Evolutionary conservation across 2,797 vertebrate species (phyloP).

Genomic region (Megaceryle alcyon): DNA sequence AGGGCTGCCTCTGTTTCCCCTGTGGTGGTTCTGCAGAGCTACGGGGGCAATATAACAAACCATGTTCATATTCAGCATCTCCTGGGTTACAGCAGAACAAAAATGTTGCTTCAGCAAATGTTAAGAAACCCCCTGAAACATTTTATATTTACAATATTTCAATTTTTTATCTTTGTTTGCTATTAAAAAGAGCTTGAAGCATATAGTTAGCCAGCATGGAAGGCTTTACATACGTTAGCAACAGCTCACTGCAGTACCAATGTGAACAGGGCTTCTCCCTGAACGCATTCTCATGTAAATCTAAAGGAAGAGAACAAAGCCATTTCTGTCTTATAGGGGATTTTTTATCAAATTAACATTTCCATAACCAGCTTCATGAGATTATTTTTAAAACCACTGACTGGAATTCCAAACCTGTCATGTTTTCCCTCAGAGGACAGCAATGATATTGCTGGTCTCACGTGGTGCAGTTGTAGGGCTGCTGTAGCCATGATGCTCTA

Average conservation of each 20-base stretch:
- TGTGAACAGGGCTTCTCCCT: neutral
- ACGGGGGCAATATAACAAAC: rapidly evolving
- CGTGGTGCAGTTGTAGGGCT: rapidly evolving
- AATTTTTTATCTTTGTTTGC: neutral
- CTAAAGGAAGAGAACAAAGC: neutral
- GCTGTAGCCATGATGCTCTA: neutral
- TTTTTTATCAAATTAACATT: neutral
- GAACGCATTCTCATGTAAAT: neutral
- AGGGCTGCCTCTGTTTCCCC: neutral
- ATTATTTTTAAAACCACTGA: neutral
- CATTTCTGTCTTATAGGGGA: neutral
- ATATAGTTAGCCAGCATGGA: neutral
- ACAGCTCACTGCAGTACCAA: neutral
- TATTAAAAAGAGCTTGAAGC: neutral
- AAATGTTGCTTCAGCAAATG: neutral
- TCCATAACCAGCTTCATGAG: neutral
- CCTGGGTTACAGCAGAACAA: neutral
- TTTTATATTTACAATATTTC: neutral
- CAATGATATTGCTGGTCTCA: rapidly evolving
- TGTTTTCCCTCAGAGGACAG: neutral
- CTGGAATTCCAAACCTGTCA: neutral
- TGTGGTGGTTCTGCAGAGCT: neutral
- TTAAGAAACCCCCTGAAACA: neutral
- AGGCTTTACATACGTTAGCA: neutral
- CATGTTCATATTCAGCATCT: rapidly evolving